phyloP scores from a whole-genome alignment of 2,888 invertebrate species.

The Lissocephala sabroskyi region DNA sequence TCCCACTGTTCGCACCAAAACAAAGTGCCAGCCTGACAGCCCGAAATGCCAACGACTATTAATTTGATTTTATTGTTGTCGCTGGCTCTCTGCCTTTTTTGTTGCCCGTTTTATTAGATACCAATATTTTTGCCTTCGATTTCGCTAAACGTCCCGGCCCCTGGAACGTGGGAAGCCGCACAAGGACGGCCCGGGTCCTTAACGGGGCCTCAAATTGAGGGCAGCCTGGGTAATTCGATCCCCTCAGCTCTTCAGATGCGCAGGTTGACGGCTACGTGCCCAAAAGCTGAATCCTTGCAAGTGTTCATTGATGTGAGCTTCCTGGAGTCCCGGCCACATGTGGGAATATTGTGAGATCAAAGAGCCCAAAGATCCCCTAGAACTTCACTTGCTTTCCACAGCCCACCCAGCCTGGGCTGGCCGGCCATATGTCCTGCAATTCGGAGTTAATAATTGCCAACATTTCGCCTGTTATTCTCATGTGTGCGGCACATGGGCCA shows the following conservation, averaged over 20 bases:
- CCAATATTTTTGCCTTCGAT: conserved; percentile 56
- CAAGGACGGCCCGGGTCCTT: conserved; percentile 13
- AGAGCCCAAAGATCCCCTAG: not conserved
- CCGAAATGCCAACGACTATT: conserved; percentile 49
- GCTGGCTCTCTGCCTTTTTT: not conserved
- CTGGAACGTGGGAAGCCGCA: conserved; percentile 43
- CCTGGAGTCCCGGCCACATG: conserved; percentile 41
- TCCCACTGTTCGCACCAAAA: conserved; percentile 60
- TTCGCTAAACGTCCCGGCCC: conserved; percentile 29
- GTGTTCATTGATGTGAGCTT: conserved; percentile 58
- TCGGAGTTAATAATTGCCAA: conserved; percentile 52
- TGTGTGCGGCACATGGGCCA: conserved; percentile 42
- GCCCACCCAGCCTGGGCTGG: no score
- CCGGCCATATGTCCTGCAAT: conserved; percentile 26
- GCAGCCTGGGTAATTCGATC: conserved; percentile 7
- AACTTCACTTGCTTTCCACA: no score
- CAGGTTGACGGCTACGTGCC: conserved; percentile 47
- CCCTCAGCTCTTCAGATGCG: conserved; percentile 31
- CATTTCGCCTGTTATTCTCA: conserved; percentile 35
- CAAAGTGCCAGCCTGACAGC: conserved; percentile 50
- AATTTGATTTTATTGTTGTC: conserved; percentile 51
- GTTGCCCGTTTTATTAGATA: conserved; percentile 39
- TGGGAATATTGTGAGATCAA: conserved; percentile 50
- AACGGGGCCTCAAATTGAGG: not conserved
- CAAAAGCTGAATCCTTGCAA: conserved; percentile 44